Base-by-base conservation (phyloP, 2,888 invertebrate species). In the Lithosia quadra region DNA sequence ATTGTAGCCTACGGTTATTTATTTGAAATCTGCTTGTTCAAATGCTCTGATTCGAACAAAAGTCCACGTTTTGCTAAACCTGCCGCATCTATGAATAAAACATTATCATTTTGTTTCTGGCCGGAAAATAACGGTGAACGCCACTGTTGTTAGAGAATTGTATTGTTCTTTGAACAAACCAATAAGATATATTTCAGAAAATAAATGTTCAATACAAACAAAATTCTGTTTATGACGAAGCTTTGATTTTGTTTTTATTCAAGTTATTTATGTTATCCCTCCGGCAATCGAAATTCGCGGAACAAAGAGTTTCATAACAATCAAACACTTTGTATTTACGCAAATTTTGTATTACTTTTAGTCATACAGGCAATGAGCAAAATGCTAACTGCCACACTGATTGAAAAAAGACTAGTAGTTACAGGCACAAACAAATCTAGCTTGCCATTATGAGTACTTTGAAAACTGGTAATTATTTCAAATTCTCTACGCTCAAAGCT, bases 11-110 rank as follows among this genome's bases (percentile, higher is more conserved):
- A 28, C 18, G 56, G 62, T 21, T 62, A 43, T 67, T 61, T 66
- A n/a, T 74, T 24, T 59, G 36, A 67, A 70, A 69, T 71, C 63
- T 65, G 71, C 65, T 69, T 71, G 72, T 73, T 65, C 59, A 59
- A 58, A 69, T 57, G 68, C 67, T 68, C 56, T 73, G 68, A 57
- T 56, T 57, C 43, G 56, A 65, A 60, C 65, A 56, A 39, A 53
- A 56, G 39, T 64, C 60, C 55, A 64, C 63, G 33, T 68, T 68
- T 60, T 24, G 39, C 59, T 33, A 65, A 60, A 55, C 39, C 60
- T n/a, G 43, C 18, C 24, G 33, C 43, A 64, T 59, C 22, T 56
- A 68, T 68, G 64, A 68, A 68, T 68, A 68, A 68, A 68, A 68
- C 68, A 68, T 68, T 34, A 55, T 60, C 11, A 58, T 60, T 60